Conservation (phyloP, 2,797 vertebrate species). For the Buceros bicornis region DNA sequence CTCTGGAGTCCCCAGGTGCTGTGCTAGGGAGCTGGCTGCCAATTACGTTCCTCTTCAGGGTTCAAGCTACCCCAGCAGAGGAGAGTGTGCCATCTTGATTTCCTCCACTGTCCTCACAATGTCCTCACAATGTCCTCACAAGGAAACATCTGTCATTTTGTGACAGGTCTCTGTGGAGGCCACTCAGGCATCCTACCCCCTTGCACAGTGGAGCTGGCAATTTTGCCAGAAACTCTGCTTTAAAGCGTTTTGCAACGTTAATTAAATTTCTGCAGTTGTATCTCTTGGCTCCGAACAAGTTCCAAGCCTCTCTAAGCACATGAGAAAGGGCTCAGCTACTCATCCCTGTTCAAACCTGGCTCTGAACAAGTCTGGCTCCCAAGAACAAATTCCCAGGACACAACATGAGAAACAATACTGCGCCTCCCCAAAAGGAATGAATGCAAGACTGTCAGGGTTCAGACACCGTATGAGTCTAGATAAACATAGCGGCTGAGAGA, state of each 20-base stretch:
- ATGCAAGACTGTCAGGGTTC: background rate
- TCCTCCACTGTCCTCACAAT: background rate
- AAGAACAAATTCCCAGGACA: background rate
- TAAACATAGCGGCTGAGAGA: background rate
- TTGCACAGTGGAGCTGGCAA: background rate
- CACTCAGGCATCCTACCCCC: background rate
- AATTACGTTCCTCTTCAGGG: background rate
- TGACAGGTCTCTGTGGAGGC: background rate
- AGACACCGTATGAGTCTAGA: background rate
- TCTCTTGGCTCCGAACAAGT: constrained; percentile 7
- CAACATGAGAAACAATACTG: background rate
- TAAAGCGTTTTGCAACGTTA: constrained; percentile 16
- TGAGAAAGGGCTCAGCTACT: background rate
- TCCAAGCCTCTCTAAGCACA: background rate
- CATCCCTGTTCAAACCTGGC: background rate
- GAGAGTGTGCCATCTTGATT: background rate
- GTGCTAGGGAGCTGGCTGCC: background rate
- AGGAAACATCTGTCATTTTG: background rate
- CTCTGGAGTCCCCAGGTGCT: background rate
- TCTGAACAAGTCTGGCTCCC: background rate
- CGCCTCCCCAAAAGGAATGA: background rate
- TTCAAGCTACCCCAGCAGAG: background rate
- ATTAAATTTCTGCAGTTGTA: constrained; percentile 35
- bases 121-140: background rate
- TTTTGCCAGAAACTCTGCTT: constrained; percentile 29